Evolutionary conservation across 2,797 vertebrate genomes (phyloP).

Genomic region (Enoplosus armatus): DNA sequence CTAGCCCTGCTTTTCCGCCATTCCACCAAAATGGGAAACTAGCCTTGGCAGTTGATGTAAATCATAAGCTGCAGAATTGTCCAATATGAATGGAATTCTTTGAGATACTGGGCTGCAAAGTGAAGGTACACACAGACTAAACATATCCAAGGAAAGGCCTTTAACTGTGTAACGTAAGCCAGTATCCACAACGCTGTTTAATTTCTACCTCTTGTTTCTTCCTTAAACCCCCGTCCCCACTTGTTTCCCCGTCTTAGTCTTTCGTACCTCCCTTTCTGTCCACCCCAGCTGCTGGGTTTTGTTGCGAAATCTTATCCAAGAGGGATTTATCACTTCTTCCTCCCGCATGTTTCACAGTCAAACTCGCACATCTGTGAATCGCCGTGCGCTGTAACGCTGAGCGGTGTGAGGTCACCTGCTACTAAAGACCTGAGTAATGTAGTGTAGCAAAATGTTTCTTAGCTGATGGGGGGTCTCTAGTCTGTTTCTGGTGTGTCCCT

Average conservation of each 20-base stretch:
- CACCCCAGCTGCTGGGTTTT: constrained; percentile 48
- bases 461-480: constrained; percentile 46
- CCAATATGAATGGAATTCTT: not conserved
- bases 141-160: not conserved
- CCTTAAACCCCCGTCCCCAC: not conserved
- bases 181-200: not conserved
- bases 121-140: no score
- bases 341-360: constrained; percentile 49
- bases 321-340: constrained; percentile 55
- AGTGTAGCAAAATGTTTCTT: constrained; percentile 64
- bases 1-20: no score
- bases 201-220: constrained; percentile 15
- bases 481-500: constrained; percentile 47
- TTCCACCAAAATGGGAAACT: not conserved
- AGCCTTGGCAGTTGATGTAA: not conserved
- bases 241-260: constrained; percentile 27
- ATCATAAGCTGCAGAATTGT: not conserved
- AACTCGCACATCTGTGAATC: constrained; percentile 57
- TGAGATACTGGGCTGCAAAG: not conserved
- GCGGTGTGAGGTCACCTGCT: constrained; percentile 42
- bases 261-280: constrained; percentile 13
- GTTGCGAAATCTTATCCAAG: constrained; percentile 43
- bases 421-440: constrained; percentile 71
- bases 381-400: constrained; percentile 52
- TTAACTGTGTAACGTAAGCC: not conserved